Evolutionary conservation across 2,113 vertebrate species (phyloP).

Genomic region (Odobenus rosmarus): DNA sequence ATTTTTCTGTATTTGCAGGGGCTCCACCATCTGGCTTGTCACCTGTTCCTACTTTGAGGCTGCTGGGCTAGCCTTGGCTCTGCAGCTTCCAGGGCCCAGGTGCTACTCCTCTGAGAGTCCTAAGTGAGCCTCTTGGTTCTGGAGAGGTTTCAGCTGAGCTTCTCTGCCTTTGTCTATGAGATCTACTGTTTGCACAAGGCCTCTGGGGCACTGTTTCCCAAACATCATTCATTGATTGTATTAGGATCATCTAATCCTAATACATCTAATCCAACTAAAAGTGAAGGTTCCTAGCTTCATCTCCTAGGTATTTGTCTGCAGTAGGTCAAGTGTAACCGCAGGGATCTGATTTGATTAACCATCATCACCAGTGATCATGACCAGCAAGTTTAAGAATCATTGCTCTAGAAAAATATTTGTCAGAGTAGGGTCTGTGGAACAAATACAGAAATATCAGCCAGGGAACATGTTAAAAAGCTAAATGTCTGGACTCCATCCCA

Average conservation of each 20-base stretch:
- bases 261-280: background rate
- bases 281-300: background rate
- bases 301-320: background rate
- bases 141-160: background rate
- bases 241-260: background rate
- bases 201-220: background rate
- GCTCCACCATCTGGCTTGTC: background rate
- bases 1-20: rapidly evolving
- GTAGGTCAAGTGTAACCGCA: background rate
- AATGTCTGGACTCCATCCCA: too few relatives aligned
- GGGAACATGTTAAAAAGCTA: background rate
- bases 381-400: background rate
- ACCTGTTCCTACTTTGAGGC: background rate
- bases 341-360: background rate
- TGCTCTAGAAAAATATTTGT: background rate
- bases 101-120: background rate
- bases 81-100: rapidly evolving
- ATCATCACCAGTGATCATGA: background rate
- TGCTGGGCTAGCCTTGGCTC: background rate
- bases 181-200: background rate
- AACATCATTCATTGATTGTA: background rate
- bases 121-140: background rate
- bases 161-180: background rate
- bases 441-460: background rate
- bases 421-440: background rate